Evolutionary conservation across 2,113 vertebrate species (phyloP).

Genomic region (Rhinolophus ferrumequinum): DNA sequence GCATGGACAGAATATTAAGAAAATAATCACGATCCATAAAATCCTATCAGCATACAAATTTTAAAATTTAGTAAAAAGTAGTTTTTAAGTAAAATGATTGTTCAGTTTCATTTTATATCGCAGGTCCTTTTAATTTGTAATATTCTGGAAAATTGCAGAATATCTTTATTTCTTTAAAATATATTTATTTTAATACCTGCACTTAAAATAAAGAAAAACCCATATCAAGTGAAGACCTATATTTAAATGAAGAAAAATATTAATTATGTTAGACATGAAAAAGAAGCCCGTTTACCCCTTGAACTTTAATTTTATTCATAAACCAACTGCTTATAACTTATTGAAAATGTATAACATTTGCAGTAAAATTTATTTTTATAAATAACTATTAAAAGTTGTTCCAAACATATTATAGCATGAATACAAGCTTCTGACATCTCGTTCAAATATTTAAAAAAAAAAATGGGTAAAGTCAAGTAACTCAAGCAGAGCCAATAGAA

Average conservation of each 20-base stretch:
- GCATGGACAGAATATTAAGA: not conserved
- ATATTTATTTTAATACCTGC: no score
- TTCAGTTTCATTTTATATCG: not conserved
- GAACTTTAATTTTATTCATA: not conserved
- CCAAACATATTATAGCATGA: not conserved
- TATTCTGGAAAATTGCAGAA: not conserved
- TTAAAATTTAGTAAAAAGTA: not conserved
- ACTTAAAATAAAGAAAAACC: not conserved
- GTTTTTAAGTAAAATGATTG: not conserved
- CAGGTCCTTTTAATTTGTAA: not conserved
- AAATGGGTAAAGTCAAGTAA: not conserved
- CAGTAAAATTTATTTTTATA: not conserved
- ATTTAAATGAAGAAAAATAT: not conserved
- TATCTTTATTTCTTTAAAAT: no score
- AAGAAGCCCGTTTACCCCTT: not conserved
- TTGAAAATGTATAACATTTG: not conserved
- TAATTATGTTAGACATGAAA: not conserved
- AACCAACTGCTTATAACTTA: not conserved
- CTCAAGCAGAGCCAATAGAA: not conserved
- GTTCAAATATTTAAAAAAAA: not conserved
- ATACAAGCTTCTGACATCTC: not conserved
- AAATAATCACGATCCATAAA: not conserved
- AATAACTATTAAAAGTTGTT: not conserved
- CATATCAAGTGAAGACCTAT: not conserved
- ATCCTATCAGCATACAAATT: not conserved